These are phyloP conservation scores for Etia nguti DNA, from an alignment of 2,113 vertebrate genomes.

Conservation along the genomic window DNA sequence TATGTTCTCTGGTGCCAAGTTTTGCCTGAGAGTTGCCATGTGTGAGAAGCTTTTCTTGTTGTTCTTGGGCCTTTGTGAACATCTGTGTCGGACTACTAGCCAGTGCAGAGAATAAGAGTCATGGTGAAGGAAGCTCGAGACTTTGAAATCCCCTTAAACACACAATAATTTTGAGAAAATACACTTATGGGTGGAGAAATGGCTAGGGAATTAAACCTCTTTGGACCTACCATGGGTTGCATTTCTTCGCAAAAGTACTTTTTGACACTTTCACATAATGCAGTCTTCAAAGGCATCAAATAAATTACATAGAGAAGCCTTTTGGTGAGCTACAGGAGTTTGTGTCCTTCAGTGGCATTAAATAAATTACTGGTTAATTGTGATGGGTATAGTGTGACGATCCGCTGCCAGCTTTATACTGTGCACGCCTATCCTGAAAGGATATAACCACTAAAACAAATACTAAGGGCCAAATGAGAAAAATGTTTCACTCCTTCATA, in stretches of 20 bases:
- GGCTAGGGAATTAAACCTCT: slow-evolving; percentile 19
- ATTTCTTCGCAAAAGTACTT: not conserved
- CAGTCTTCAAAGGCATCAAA: not conserved
- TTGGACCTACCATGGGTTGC: not conserved
- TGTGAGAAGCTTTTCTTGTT: slow-evolving; percentile 72
- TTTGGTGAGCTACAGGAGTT: not conserved
- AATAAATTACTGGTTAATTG: not conserved
- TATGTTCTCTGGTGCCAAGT: slow-evolving; percentile 72
- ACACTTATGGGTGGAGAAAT: not conserved
- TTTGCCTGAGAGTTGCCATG: slow-evolving; percentile 76
- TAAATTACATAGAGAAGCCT: not conserved
- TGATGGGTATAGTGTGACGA: not conserved
- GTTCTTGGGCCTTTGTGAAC: slow-evolving; percentile 70
- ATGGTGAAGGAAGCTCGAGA: slow-evolving; percentile 31
- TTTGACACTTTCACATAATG: not conserved
- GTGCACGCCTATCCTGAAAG: not conserved
- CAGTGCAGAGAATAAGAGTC: slow-evolving; percentile 51
- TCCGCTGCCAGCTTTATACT: not conserved
- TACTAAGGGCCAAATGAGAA: not conserved
- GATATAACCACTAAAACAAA: not conserved
- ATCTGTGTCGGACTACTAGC: slow-evolving; percentile 61
- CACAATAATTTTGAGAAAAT: slow-evolving; percentile 46
- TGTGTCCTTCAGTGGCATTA: not conserved
- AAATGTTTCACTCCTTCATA: not conserved
- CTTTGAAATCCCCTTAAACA: slow-evolving; percentile 53